These are phyloP conservation scores for Agriopis aurantiaria DNA, from an alignment of 2,888 invertebrate species.

Conservation along the genomic window DNA sequence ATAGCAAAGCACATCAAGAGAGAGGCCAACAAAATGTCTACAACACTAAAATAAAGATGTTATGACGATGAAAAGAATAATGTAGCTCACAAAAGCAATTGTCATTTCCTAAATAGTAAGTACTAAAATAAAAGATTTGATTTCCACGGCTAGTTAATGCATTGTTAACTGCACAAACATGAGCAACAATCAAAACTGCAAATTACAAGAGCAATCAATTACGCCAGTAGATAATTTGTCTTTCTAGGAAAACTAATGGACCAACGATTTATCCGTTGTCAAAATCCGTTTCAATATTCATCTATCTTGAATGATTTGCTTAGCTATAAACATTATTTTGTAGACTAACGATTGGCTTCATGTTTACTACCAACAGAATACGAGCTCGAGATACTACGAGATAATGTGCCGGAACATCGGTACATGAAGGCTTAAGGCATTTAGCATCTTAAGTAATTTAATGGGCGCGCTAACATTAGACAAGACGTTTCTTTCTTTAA, in stretches of 20 bases:
- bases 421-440: neutral
- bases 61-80: too few species aligned
- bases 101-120: too few species aligned
- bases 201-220: slow-evolving; percentile 32
- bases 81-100: too few species aligned
- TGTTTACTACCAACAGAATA: slow-evolving; percentile 1
- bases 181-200: slow-evolving; percentile 27
- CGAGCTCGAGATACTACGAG: too few species aligned
- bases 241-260: slow-evolving; percentile 37
- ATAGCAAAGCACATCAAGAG: too few species aligned
- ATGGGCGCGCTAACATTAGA: too few species aligned
- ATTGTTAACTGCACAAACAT: slow-evolving; percentile 17
- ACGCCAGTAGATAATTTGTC: slow-evolving; percentile 36
- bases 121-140: too few species aligned
- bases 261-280: slow-evolving; percentile 31
- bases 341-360: slow-evolving; percentile 19
- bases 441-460: neutral
- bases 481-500: too few species aligned
- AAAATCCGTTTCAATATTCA: slow-evolving; percentile 38
- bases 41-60: too few species aligned
- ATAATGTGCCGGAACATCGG: neutral
- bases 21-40: too few species aligned
- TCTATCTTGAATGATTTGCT: slow-evolving; percentile 32
- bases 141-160: neutral
- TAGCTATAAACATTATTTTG: slow-evolving; percentile 18